These are phyloP conservation scores for Acanthurus lineatus DNA, from an alignment of 2,797 vertebrate species.

Conservation along the genomic window DNA sequence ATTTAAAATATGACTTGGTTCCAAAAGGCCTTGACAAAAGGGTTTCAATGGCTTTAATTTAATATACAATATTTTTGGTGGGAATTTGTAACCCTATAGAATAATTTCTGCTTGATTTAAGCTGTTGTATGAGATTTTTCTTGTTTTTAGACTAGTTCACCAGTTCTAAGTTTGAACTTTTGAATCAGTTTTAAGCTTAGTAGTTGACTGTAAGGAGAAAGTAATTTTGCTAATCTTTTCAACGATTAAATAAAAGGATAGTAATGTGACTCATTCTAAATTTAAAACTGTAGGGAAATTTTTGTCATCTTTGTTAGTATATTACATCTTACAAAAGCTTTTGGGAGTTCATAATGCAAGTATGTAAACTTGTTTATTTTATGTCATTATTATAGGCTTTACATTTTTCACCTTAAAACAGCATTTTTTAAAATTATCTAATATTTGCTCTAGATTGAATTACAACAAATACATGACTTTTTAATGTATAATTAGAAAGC, in stretches of 20 bases:
- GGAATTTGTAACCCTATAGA: too few relatives aligned
- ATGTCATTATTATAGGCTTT: not conserved
- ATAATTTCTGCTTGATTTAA: too few relatives aligned
- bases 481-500: slow-evolving; percentile 42
- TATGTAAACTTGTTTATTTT: not conserved
- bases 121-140: too few relatives aligned
- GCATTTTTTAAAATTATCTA: not conserved
- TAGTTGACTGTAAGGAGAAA: not conserved
- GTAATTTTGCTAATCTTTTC: not conserved
- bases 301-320: not conserved
- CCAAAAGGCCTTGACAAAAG: too few relatives aligned
- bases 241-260: not conserved
- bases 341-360: not conserved
- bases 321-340: not conserved
- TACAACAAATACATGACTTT: slow-evolving; percentile 7
- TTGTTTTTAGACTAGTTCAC: too few relatives aligned
- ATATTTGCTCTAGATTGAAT: slow-evolving; percentile 30
- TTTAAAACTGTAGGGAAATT: not conserved
- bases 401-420: not conserved
- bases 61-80: too few relatives aligned
- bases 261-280: not conserved
- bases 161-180: too few relatives aligned
- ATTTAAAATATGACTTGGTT: too few relatives aligned
- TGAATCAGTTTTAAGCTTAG: not conserved
- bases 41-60: too few relatives aligned